Percentiles rank a stretch among this genome's conserved stretches.
Evolutionary conservation across 1,140 invertebrate species (phyloP).

Genomic region (Anoplolepis gracilipes): DNA sequence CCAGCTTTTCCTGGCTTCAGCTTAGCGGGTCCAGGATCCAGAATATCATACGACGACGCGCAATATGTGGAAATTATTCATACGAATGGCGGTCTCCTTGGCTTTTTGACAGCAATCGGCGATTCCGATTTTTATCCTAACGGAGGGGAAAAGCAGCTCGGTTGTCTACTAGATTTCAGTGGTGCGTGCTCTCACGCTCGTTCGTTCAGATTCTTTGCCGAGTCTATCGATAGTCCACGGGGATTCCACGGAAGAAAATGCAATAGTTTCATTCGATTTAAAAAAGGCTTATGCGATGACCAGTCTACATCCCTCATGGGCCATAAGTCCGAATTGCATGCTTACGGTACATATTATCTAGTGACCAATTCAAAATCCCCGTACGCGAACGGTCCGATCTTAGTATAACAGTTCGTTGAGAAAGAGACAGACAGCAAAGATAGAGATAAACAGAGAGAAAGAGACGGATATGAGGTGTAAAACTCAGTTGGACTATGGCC

Average conservation of each 20-base stretch:
- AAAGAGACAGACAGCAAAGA: neutral
- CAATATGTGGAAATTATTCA: conserved; percentile 86
- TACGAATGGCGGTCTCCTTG: conserved; percentile 80
- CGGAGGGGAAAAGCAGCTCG: conserved; percentile 81
- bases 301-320: conserved; percentile 69
- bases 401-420: neutral
- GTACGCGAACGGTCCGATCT: conserved; percentile 68
- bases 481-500: neutral
- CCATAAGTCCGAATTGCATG: conserved; percentile 42
- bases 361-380: conserved; percentile 63
- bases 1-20: conserved; percentile 84
- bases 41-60: conserved; percentile 81
- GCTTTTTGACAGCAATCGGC: conserved; percentile 78
- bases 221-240: conserved; percentile 74
- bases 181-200: conserved; percentile 69
- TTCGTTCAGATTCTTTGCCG: conserved; percentile 73
- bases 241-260: conserved; percentile 74
- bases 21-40: conserved; percentile 65
- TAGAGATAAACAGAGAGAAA: conserved; percentile 16
- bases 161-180: conserved; percentile 68
- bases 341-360: conserved; percentile 72
- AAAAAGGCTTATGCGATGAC: conserved; percentile 49
- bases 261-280: conserved; percentile 55
- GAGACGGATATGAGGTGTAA: neutral
- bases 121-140: conserved; percentile 88